Conservation (phyloP, 2,797 vertebrate species). For the Poeciliopsis infans region DNA sequence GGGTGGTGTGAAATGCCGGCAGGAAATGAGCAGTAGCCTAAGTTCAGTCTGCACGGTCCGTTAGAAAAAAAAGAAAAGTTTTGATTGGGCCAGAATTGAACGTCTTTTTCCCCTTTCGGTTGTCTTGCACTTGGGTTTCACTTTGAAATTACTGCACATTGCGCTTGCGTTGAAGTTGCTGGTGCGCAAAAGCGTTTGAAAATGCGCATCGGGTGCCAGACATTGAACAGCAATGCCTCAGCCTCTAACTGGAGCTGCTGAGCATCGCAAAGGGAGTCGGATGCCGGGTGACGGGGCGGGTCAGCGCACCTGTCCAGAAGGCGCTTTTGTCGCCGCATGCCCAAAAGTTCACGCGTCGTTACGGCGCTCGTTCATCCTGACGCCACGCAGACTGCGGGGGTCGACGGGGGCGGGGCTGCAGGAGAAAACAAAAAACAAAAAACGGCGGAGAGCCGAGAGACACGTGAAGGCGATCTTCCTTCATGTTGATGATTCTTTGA, state of each 20-base stretch:
- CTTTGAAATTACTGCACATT: not conserved
- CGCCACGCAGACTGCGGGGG: constrained; percentile 78
- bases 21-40: constrained; percentile 14
- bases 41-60: not conserved
- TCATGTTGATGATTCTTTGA: not conserved
- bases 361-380: constrained; percentile 73
- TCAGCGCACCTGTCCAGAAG: constrained; percentile 72
- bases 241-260: constrained; percentile 49
- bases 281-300: constrained; percentile 34
- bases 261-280: constrained; percentile 51
- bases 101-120: not conserved
- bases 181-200: not conserved
- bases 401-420: constrained; percentile 61
- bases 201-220: constrained; percentile 46
- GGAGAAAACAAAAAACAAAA: constrained; percentile 46
- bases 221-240: constrained; percentile 48
- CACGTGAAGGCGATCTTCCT: constrained; percentile 59
- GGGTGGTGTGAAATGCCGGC: constrained; percentile 31
- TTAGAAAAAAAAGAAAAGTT: not conserved
- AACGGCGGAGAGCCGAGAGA: constrained; percentile 56
- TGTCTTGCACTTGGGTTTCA: not conserved
- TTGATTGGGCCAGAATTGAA: too few species aligned
- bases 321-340: constrained; percentile 73
- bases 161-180: not conserved
- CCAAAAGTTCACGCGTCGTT: constrained; percentile 78